Evolutionary conservation across 2,888 invertebrate species (phyloP).

Genomic region (Caenorhabditis imperialis): DNA sequence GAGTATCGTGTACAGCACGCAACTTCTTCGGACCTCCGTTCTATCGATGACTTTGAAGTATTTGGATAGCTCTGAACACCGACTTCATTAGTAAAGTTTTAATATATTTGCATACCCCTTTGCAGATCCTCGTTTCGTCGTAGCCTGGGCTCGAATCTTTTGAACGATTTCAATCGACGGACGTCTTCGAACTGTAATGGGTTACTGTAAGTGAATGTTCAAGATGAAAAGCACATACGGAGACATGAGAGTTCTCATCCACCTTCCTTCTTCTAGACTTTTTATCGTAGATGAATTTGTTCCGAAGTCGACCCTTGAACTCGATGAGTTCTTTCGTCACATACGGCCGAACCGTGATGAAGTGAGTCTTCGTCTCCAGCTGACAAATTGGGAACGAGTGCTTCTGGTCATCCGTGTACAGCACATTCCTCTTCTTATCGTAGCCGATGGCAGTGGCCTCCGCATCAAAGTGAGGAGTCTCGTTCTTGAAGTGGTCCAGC

Average conservation of each 20-base stretch:
- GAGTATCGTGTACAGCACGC: constrained; percentile 10
- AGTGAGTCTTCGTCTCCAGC: constrained; percentile 15
- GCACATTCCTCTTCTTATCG: background rate
- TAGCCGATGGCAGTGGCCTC: constrained; percentile 8
- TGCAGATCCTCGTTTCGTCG: constrained; percentile 13
- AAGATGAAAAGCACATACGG: constrained; percentile 2
- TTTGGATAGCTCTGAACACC: constrained; percentile 16
- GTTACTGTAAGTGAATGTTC: too few species aligned
- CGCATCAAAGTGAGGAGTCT: constrained; percentile 14
- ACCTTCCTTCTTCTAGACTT: background rate
- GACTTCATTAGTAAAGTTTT: background rate
- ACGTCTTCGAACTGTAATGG: constrained; percentile 18
- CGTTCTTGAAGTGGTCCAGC: constrained; percentile 27
- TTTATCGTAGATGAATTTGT: constrained; percentile 5
- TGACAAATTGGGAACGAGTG: constrained; percentile 34
- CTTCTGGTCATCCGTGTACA: constrained; percentile 22
- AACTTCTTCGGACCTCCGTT: background rate
- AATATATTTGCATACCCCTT: background rate
- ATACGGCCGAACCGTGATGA: constrained; percentile 38
- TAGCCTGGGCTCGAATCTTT: constrained; percentile 33
- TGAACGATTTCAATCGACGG: constrained; percentile 16
- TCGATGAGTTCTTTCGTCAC: constrained; percentile 12
- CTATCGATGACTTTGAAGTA: constrained; percentile 33
- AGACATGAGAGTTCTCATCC: constrained; percentile 6
- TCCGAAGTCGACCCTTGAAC: constrained; percentile 29